Base-by-base conservation (phyloP, 1,140 invertebrate genomes). In the Babylonia areolata region DNA sequence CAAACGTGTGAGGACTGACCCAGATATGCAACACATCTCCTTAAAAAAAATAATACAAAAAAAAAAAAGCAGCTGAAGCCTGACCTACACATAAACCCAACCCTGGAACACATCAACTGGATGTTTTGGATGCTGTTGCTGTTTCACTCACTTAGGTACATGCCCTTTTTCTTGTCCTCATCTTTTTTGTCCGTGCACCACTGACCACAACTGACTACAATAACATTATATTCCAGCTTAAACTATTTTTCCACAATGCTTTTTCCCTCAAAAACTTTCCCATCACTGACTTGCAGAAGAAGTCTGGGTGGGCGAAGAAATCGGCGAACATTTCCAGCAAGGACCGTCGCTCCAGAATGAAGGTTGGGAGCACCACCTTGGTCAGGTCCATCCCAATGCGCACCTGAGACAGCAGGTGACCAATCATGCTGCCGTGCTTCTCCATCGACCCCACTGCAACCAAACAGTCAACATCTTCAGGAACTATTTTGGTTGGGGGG, bases 401-500 rank as follows among this genome's bases (percentile, higher is more conserved):
- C 1, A 95, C 93, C 88, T 95, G 94, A 28, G 92, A 93, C 78
- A 95, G 86, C 71, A 95, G 89, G 87, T 95, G 94, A 79, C 97
- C 97, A 88, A 99, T 97, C 87, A 99, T 97, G 78, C 97, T 99
- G 79, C 98, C 98, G 94, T 99, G 98, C 88, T 96, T 97, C 94
- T 99, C 98, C 96, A 99, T 97, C 31, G 97, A 97, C n/a, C 95
- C 95, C 88, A 96, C 95, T 95, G 90, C n/a, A 42, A 20, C 46
- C 1, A 51, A 51, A 1, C 46, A 51, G n/a, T n/a, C n/a, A n/a
- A n/a, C n/a, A n/a, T n/a, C n/a, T n/a, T n/a, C n/a, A n/a, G n/a
- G n/a, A n/a, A n/a, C n/a, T n/a, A n/a, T n/a, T n/a, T n/a, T n/a
- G n/a, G n/a, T n/a, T n/a, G n/a, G n/a, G n/a, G n/a, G n/a, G n/a